A percentile compares a stretch with the other conserved stretches of the same genome.
phyloP scores from a whole-genome alignment of 2,113 vertebrate species.

The Platysternon megacephalum region DNA sequence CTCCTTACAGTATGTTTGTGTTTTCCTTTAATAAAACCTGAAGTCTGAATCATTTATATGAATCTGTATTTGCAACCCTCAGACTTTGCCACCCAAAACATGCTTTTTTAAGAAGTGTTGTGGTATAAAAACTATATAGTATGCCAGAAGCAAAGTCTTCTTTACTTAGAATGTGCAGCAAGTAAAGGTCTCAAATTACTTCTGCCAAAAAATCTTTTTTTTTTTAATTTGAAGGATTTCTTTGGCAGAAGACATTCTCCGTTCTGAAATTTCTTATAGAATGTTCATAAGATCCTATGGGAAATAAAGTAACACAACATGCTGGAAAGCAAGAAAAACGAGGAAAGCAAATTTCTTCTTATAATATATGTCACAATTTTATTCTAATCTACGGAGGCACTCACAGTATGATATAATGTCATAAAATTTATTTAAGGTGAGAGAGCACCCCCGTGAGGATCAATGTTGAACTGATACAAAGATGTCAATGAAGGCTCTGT shows the following conservation, averaged over 20 bases:
- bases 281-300: conserved; percentile 37
- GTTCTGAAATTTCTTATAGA: conserved; percentile 28
- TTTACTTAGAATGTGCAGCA: conserved; percentile 28
- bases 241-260: conserved; percentile 57
- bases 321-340: conserved; percentile 18
- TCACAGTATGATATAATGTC: neutral
- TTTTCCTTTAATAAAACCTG: neutral
- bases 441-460: conserved; percentile 79
- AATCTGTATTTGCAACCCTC: neutral
- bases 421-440: conserved; percentile 55
- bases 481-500: neutral
- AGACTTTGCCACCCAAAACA: neutral
- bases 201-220: neutral
- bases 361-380: conserved; percentile 51
- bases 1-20: neutral
- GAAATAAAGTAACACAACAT: conserved; percentile 63
- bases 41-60: neutral
- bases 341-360: conserved; percentile 29
- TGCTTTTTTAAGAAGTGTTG: neutral
- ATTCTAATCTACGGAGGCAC: conserved; percentile 50
- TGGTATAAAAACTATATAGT: neutral
- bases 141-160: neutral
- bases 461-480: conserved; percentile 33
- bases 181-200: conserved; percentile 9
- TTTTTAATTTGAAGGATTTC: conserved; percentile 51